phyloP scores from a whole-genome alignment of 2,888 invertebrate genomes.

The Diaprepes abbreviatus region DNA sequence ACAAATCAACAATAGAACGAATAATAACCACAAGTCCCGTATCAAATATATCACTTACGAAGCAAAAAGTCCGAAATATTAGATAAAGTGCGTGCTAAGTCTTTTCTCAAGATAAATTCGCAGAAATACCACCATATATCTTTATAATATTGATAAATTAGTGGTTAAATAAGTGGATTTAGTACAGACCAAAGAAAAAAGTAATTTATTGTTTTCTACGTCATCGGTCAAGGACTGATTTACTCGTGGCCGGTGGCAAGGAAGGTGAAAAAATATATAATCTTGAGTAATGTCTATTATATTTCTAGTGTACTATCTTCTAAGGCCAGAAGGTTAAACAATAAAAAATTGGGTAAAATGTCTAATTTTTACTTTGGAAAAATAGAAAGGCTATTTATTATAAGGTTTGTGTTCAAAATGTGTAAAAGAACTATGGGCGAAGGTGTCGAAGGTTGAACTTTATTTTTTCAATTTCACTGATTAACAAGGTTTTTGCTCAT shows the following conservation, averaged over 20 bases:
- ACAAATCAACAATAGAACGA: no score
- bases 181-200: background rate
- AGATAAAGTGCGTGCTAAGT: constrained; percentile 4
- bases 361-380: no score
- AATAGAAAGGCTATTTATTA: no score
- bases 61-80: constrained; percentile 15
- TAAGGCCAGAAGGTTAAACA: background rate
- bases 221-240: constrained; percentile 21
- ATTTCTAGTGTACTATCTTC: constrained; percentile 26
- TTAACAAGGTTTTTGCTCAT: no score
- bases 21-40: background rate
- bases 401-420: no score
- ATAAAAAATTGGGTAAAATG: no score
- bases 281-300: constrained; percentile 28
- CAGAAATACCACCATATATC: constrained; percentile 17
- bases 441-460: no score
- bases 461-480: no score
- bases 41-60: background rate
- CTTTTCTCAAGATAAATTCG: constrained; percentile 12
- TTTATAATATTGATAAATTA: constrained; percentile 34
- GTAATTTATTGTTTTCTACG: constrained; percentile 24
- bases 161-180: constrained; percentile 27
- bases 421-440: no score
- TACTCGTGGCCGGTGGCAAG: constrained; percentile 13
- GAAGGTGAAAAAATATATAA: constrained; percentile 26